These are phyloP conservation scores for Enoplolaimus lenunculus DNA, from an alignment of 2,888 invertebrate genomes.

Conservation along the genomic window DNA sequence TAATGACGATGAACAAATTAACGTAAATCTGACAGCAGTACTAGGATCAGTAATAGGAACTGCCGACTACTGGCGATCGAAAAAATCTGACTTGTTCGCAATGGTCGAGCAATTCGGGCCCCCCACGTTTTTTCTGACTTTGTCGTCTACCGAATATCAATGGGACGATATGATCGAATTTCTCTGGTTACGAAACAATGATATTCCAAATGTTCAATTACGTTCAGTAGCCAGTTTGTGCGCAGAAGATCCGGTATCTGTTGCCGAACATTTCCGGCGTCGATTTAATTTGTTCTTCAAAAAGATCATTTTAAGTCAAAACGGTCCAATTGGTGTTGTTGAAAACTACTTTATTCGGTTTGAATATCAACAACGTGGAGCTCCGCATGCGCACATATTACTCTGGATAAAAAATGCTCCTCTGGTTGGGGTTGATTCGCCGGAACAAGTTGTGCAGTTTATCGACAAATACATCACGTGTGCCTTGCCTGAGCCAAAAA, in stretches of 20 bases:
- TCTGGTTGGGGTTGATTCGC: not conserved
- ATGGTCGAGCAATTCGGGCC: too few relatives aligned
- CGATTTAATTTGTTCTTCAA: not conserved
- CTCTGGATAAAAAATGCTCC: slow-evolving; percentile 10
- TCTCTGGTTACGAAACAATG: not conserved
- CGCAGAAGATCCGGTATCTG: not conserved
- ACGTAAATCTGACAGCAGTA: too few relatives aligned
- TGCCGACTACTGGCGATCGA: too few relatives aligned
- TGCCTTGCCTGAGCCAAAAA: slow-evolving; percentile 1
- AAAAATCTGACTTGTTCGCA: too few relatives aligned
- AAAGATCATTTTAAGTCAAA: not conserved
- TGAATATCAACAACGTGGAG: slow-evolving; percentile 2
- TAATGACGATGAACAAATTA: too few relatives aligned
- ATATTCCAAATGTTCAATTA: not conserved
- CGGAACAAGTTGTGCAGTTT: slow-evolving; percentile 7
- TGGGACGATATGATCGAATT: not conserved
- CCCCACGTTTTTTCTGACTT: too few relatives aligned
- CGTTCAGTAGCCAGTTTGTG: not conserved
- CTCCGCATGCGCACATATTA: not conserved
- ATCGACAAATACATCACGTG: slow-evolving; percentile 16
- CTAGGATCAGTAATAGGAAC: too few relatives aligned
- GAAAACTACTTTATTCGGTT: not conserved
- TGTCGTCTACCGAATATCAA: not conserved
- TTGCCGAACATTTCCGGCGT: not conserved
- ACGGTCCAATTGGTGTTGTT: not conserved